Base-by-base conservation (phyloP, 2,888 invertebrate species). In the Glaucopsyche alexis region DNA sequence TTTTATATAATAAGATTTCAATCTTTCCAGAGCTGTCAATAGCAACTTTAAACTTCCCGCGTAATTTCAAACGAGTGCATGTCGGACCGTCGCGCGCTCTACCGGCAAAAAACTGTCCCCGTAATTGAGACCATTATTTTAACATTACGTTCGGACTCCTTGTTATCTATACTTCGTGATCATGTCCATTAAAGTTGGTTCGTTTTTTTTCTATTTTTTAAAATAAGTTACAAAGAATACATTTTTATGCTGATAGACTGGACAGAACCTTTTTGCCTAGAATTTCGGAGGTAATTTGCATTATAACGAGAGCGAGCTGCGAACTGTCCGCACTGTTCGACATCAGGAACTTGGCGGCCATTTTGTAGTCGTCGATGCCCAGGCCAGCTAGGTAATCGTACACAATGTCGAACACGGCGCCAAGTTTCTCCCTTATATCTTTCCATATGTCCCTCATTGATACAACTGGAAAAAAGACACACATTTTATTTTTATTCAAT, bases 391-490 rank as follows among this genome's bases (percentile, higher is more conserved):
- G 79, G 76, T 88, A 91, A 76, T 93, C 91, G 72, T 91, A 93
- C 0, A 91, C 91, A 2, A 92, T 81, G 29, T 91, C 90, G 71
- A 87, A 85, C 7, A 93, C 67, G 7, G 90, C 91, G 0, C 81
- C 78, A 0, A 92, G 79, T 72, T 87, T 85, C 0, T 77, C 79
- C 71, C 83, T 89, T 52, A 92, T 80, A 0, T 91, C 89, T 2
- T 83, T 74, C 92, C 92, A 92, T 49, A 90, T 78, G 2, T 90
- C 88, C 64, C 91, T 80, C 90, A 92, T 88, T 1, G 91, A 86
- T 16, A 91, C 84, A 69, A 82, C 92, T 92, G 82, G 1, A 83
- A 84, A 16, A 74, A 72, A 73, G 40, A 29, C 45, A 60, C 11
- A 29, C 2, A 60, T 6, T 16, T 7, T 13, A 29, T 52, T 16